phyloP scores from a whole-genome alignment of 1,140 invertebrate genomes.

The Caenorhabditis remanei region DNA sequence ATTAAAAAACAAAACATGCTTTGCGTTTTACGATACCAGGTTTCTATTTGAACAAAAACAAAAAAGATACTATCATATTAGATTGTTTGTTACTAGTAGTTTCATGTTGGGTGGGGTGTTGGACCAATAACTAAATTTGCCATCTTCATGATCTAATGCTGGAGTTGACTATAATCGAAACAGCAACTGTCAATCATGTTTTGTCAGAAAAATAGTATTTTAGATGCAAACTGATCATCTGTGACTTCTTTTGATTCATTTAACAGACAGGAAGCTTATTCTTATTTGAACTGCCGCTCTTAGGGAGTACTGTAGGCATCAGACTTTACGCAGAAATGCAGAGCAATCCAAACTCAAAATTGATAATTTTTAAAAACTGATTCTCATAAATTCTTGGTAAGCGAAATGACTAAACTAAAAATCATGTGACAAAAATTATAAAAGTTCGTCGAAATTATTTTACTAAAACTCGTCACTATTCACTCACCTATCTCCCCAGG shows the following conservation, averaged over 20 bases:
- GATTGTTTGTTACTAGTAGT: slow-evolving; percentile 16
- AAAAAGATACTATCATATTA: slow-evolving; percentile 52
- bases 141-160: neutral
- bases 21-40: slow-evolving; percentile 26
- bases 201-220: no score
- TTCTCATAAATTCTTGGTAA: no score
- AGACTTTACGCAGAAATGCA: neutral
- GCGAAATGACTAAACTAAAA: no score
- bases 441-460: no score
- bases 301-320: neutral
- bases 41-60: slow-evolving; percentile 47
- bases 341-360: neutral
- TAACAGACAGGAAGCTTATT: no score
- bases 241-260: no score
- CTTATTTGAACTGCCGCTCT: no score
- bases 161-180: neutral
- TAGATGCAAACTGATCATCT: no score
- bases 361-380: neutral
- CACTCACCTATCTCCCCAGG: no score
- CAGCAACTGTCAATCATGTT: neutral
- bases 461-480: no score
- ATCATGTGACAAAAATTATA: no score
- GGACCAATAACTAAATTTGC: neutral
- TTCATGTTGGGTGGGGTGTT: slow-evolving; percentile 16
- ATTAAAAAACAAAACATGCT: slow-evolving; percentile 2